phyloP scores from a whole-genome alignment of 2,888 invertebrate species.

The Eupeodes luniger region DNA sequence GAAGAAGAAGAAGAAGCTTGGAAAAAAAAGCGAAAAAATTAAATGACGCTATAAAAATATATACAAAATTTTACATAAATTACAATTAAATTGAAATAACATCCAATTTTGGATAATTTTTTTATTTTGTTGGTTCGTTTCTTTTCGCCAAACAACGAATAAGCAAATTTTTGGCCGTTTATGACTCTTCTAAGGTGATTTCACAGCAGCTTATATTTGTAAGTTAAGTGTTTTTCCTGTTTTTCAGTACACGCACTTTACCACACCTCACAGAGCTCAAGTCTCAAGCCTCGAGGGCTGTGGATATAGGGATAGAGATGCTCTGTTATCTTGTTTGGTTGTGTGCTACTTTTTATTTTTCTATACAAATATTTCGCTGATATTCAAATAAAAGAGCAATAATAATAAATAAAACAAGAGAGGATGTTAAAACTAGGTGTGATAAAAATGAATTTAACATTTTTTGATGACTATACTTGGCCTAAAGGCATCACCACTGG shows the following conservation, averaged over 20 bases:
- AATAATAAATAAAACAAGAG: slow-evolving; percentile 33
- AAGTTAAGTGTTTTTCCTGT: slow-evolving; percentile 41
- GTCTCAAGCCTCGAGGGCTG: background rate
- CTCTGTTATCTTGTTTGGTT: slow-evolving; percentile 3
- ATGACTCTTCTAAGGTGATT: slow-evolving; percentile 32
- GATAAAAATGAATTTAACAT: slow-evolving; percentile 29
- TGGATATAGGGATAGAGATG: background rate
- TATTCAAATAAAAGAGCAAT: slow-evolving; percentile 46
- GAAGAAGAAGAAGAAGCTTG: too few species aligned
- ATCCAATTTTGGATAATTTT: slow-evolving; percentile 20
- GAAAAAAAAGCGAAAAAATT: background rate
- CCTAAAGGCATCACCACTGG: too few species aligned
- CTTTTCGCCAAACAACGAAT: slow-evolving; percentile 1
- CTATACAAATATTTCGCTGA: slow-evolving; percentile 17
- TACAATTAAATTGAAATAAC: slow-evolving; percentile 46
- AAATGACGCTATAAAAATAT: slow-evolving; percentile 32
- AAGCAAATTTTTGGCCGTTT: slow-evolving; percentile 22
- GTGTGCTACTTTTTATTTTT: background rate
- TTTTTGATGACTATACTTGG: slow-evolving; percentile 1
- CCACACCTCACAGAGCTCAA: too few species aligned
- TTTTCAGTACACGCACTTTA: background rate
- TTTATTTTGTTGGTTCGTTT: background rate
- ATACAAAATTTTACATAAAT: slow-evolving; percentile 36
- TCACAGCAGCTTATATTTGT: slow-evolving; percentile 39
- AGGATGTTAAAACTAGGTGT: slow-evolving; percentile 32